phyloP scores from a whole-genome alignment of 2,888 invertebrate genomes.

The Pristionchus entomophagus region DNA sequence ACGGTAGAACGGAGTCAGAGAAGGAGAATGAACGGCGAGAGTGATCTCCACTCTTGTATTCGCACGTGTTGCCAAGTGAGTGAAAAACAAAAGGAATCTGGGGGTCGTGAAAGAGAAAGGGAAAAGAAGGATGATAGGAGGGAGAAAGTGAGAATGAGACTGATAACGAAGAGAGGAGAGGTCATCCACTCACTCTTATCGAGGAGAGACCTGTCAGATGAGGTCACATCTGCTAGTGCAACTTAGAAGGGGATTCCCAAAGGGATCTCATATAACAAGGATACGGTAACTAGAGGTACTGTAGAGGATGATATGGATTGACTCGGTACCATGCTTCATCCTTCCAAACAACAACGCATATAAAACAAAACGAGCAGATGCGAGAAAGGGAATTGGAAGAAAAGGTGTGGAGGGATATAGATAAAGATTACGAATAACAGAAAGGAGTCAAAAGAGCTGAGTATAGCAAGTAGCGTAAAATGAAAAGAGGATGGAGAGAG shows the following conservation, averaged over 20 bases:
- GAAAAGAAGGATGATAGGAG: conserved; percentile 27
- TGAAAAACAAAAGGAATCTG: conserved; percentile 37
- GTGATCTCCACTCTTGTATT: background rate
- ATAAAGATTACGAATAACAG: conserved; percentile 21
- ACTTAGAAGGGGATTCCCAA: no score
- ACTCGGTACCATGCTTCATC: conserved; percentile 30
- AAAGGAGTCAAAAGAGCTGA: conserved; percentile 23
- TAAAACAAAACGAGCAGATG: conserved; percentile 36
- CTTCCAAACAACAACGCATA: conserved; percentile 27
- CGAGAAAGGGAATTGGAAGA: conserved; percentile 32
- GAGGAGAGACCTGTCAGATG: conserved; percentile 6
- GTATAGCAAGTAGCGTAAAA: conserved; percentile 35
- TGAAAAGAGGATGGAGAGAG: background rate
- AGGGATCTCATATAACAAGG: no score
- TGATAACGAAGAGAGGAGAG: conserved; percentile 36
- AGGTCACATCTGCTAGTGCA: conserved; percentile 9
- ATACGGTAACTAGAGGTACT: background rate
- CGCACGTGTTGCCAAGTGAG: conserved; percentile 38
- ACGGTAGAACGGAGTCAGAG: conserved; percentile 36
- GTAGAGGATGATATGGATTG: background rate
- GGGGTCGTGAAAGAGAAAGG: conserved; percentile 31
- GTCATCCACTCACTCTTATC: conserved; percentile 25
- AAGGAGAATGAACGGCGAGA: background rate
- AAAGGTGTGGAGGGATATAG: background rate
- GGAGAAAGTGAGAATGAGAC: conserved; percentile 38